A percentile compares a stretch with the other conserved stretches of the same genome.
Conservation (phyloP, 2,797 vertebrate genomes). For the Cryptoblepharus egeriae region DNA sequence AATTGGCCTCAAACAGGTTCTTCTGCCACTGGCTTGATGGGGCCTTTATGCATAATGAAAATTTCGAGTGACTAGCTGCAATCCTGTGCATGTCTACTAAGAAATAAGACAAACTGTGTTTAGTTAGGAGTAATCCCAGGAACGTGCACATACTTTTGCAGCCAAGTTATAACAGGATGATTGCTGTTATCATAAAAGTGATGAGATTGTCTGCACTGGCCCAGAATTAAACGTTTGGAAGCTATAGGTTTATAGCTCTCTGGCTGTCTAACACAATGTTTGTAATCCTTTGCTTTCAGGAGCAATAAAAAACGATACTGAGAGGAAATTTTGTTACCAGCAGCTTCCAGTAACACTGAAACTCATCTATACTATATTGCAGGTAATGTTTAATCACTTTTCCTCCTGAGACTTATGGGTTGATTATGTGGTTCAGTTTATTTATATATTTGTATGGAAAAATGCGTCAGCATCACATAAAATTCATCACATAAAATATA, state of each 20-base stretch:
- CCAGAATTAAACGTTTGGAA: not conserved
- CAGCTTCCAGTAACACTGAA: constrained; percentile 94
- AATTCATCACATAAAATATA: too few species aligned
- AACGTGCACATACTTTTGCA: too few species aligned
- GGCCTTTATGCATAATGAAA: not conserved
- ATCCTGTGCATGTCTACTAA: too few species aligned
- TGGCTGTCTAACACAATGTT: not conserved
- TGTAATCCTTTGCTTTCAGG: constrained; percentile 61
- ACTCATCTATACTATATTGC: constrained; percentile 97
- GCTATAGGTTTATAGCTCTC: not conserved
- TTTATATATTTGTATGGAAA: too few species aligned
- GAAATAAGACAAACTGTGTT: too few species aligned
- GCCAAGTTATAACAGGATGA: not conserved
- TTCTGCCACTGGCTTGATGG: not conserved
- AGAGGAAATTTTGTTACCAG: constrained; percentile 94
- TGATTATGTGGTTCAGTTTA: constrained; percentile 20
- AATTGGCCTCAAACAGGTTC: too few species aligned
- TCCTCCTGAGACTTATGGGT: constrained; percentile 31
- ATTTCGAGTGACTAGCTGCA: not conserved
- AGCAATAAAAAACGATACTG: constrained; percentile 93
- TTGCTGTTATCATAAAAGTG: not conserved
- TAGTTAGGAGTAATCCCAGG: too few species aligned
- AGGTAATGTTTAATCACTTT: constrained; percentile 80
- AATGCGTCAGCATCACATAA: too few species aligned
- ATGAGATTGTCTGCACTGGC: not conserved